Percentiles rank a stretch among this genome's conserved stretches.
Evolutionary conservation across 2,113 vertebrate genomes (phyloP).

Genomic region (Atlantisia rogersi): DNA sequence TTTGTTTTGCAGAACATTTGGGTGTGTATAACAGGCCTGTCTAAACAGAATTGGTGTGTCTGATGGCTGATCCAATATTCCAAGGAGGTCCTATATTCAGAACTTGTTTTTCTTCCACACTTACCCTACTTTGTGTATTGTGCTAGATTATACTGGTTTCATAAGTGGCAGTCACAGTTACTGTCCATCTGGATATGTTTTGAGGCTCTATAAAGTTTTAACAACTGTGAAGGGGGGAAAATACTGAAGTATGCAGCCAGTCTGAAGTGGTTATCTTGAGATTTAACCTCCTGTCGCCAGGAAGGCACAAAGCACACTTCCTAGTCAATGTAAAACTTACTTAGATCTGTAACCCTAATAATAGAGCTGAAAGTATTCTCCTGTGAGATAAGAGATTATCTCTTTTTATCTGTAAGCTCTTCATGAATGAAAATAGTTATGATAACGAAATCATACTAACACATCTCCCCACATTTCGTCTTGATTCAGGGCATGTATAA

Average conservation of each 20-base stretch:
- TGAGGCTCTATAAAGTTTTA: slow-evolving; percentile 24
- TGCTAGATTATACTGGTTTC: slow-evolving; percentile 21
- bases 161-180: slow-evolving; percentile 29
- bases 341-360: neutral
- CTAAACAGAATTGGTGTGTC: slow-evolving; percentile 49
- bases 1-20: slow-evolving; percentile 47
- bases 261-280: slow-evolving; percentile 6
- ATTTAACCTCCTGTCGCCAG: neutral
- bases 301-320: neutral
- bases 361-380: neutral
- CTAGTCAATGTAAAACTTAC: neutral
- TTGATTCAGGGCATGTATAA: neutral
- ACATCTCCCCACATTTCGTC: neutral
- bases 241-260: slow-evolving; percentile 18
- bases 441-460: neutral
- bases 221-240: slow-evolving; percentile 20
- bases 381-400: neutral
- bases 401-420: neutral
- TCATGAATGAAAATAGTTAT: neutral
- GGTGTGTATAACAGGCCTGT: slow-evolving; percentile 47
- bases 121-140: slow-evolving; percentile 21
- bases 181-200: slow-evolving; percentile 31
- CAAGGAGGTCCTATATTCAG: slow-evolving; percentile 40
- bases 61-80: slow-evolving; percentile 42
- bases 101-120: slow-evolving; percentile 39